Conservation (phyloP, 2,888 invertebrate species). For the Andrena fulva region DNA sequence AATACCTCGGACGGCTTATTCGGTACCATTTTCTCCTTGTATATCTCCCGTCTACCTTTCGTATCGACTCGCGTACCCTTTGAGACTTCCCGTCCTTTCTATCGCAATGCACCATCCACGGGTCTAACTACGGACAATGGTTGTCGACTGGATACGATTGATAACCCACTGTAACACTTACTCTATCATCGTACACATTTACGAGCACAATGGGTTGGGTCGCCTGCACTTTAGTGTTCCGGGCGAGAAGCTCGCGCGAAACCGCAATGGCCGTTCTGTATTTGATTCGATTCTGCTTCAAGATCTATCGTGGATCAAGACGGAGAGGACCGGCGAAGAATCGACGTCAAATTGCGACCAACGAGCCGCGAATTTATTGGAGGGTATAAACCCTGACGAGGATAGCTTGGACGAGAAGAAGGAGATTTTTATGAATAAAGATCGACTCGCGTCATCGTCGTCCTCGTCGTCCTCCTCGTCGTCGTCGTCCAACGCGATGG, state of each 20-base stretch:
- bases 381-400: neutral
- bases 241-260: no score
- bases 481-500: neutral
- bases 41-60: neutral
- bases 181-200: no score
- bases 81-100: no score
- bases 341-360: neutral
- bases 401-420: constrained; percentile 26
- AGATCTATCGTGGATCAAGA: constrained; percentile 35
- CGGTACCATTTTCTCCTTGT: constrained; percentile 8
- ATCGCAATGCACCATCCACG: no score
- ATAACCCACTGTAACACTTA: no score
- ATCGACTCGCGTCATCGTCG: constrained; percentile 14
- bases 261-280: no score
- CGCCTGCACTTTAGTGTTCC: no score
- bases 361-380: neutral
- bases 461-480: no score
- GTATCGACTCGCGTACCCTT: neutral
- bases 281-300: neutral
- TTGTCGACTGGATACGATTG: no score
- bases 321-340: constrained; percentile 29
- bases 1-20: constrained; percentile 21
- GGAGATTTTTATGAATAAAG: constrained; percentile 21
- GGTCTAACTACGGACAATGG: no score
- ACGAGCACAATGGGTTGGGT: no score